Evolutionary conservation across 2,113 vertebrate species (phyloP).

Genomic region (mouse (Mus musculus)): GRCm39 chrX:60135501-60136000

Average conservation of each 20-base stretch:
- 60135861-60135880: background rate
- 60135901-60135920: background rate
- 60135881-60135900: background rate
- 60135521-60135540: slow-evolving; percentile 37
- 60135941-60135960: no score
- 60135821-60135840: background rate
- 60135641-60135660: no score
- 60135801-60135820: background rate
- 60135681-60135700: no score
- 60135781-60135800: background rate
- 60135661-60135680: no score
- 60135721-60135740: background rate
- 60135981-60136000: background rate
- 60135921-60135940: background rate
- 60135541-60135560: slow-evolving; percentile 71
- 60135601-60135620: slow-evolving; percentile 25
- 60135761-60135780: background rate
- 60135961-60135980: background rate
- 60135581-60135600: slow-evolving; percentile 44
- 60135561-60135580: slow-evolving; percentile 54
- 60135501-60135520: slow-evolving; percentile 41
- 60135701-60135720: background rate
- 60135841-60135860: background rate
- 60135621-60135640: slow-evolving; percentile 8
- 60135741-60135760: background rate